Evolutionary conservation across 2,888 invertebrate species (phyloP).

Genomic region (Ceriagrion tenellum): DNA sequence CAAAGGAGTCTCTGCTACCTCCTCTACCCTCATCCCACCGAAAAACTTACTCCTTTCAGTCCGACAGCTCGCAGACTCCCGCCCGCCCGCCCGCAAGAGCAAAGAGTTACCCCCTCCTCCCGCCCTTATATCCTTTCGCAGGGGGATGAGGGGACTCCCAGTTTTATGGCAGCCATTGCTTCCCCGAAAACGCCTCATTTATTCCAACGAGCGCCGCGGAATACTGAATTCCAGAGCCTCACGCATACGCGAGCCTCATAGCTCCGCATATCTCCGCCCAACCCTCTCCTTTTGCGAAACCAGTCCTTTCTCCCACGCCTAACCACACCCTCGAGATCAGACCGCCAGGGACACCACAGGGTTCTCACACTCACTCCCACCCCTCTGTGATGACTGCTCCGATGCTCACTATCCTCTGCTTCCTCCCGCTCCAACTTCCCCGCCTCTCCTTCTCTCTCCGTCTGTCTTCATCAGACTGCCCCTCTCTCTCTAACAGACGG

Average conservation of each 20-base stretch:
- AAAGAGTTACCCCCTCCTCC: too few species aligned
- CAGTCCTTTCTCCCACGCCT: not conserved
- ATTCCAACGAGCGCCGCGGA: conserved; percentile 22
- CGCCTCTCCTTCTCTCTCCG: not conserved
- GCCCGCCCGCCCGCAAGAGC: too few species aligned
- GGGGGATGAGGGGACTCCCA: not conserved
- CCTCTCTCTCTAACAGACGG: not conserved
- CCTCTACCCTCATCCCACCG: not conserved
- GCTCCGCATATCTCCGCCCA: not conserved
- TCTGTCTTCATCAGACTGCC: not conserved
- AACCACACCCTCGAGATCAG: not conserved
- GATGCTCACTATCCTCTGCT: not conserved
- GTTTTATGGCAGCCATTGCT: conserved; percentile 32
- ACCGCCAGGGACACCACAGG: not conserved
- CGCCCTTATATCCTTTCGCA: too few species aligned
- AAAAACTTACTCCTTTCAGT: not conserved
- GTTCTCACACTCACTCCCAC: not conserved
- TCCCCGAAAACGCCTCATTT: conserved; percentile 32
- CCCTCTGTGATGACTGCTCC: not conserved
- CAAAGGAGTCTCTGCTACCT: not conserved
- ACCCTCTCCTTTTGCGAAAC: not conserved
- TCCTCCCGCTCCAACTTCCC: not conserved
- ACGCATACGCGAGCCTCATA: not conserved
- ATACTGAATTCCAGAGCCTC: conserved; percentile 16
- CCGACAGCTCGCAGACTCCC: not conserved